Evolutionary conservation across 2,888 invertebrate species (phyloP).

Genomic region (Buathra laborator): DNA sequence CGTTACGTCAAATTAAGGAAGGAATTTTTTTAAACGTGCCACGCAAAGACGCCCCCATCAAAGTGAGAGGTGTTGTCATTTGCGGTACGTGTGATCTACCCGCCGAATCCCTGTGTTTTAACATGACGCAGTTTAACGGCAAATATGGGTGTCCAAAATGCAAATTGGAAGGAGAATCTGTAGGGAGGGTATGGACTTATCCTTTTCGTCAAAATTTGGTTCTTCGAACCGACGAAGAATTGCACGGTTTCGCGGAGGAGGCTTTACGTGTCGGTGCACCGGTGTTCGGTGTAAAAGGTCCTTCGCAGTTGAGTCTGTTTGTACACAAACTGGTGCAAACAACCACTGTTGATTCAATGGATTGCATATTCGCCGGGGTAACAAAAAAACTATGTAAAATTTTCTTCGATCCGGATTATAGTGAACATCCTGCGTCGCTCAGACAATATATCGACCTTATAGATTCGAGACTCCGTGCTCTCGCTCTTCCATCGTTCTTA

Average conservation of each 20-base stretch:
- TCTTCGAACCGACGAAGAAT: constrained; percentile 30
- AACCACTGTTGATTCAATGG: constrained; percentile 42
- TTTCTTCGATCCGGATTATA: constrained; percentile 23
- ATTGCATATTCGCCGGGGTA: constrained; percentile 35
- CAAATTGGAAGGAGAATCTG: constrained; percentile 16
- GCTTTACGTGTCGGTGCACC: neutral
- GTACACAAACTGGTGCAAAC: constrained; percentile 33
- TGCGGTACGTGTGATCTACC: constrained; percentile 42
- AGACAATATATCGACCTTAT: neutral
- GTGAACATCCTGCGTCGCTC: constrained; percentile 18
- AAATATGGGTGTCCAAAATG: constrained; percentile 47
- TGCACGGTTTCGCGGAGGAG: neutral
- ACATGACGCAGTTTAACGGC: constrained; percentile 32
- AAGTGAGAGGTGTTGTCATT: constrained; percentile 16
- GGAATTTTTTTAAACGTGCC: constrained; percentile 27
- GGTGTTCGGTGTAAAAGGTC: constrained; percentile 54
- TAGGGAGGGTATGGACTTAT: constrained; percentile 4
- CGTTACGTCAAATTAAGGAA: constrained; percentile 16
- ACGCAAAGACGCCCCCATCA: neutral
- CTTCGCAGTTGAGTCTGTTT: constrained; percentile 19
- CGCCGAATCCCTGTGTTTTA: constrained; percentile 28
- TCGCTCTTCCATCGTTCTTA: constrained; percentile 40
- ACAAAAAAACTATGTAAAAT: constrained; percentile 24
- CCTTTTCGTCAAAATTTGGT: neutral
- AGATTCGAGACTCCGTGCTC: constrained; percentile 27